These are phyloP conservation scores for Desoria tigrina DNA, from an alignment of 2,888 invertebrate genomes.

Conservation along the genomic window DNA sequence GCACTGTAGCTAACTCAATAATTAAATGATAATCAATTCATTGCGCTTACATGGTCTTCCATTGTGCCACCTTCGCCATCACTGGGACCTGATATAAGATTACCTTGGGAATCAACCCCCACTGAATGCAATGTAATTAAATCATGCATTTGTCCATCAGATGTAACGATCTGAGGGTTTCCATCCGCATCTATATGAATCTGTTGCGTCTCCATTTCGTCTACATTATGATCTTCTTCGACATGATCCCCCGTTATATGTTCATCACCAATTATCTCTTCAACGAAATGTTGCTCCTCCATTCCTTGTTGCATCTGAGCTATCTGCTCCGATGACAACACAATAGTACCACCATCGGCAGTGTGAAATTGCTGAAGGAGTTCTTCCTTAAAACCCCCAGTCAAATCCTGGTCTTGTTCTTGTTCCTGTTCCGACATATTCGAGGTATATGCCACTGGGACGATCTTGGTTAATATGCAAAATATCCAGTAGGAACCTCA, in stretches of 20 bases:
- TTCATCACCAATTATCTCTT: slow-evolving; percentile 41
- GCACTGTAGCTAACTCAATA: not conserved
- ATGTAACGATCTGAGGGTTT: slow-evolving; percentile 42
- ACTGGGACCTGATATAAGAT: slow-evolving; percentile 35
- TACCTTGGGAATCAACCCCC: slow-evolving; percentile 45
- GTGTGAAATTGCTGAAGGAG: slow-evolving; percentile 37
- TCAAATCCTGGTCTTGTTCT: slow-evolving; percentile 26
- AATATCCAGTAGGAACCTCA: too few relatives aligned
- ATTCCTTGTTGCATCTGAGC: slow-evolving; percentile 40
- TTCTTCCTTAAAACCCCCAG: slow-evolving; percentile 23
- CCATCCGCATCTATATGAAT: slow-evolving; percentile 47
- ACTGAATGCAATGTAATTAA: slow-evolving; percentile 50
- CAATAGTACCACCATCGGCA: slow-evolving; percentile 44
- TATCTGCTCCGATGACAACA: slow-evolving; percentile 42
- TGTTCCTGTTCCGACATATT: slow-evolving; percentile 38
- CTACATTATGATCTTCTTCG: slow-evolving; percentile 32
- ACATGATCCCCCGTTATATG: slow-evolving; percentile 26
- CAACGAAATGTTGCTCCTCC: slow-evolving; percentile 43
- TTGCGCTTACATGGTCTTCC: slow-evolving; percentile 34
- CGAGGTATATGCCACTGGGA: too few relatives aligned
- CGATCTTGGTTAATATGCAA: too few relatives aligned
- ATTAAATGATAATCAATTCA: not conserved
- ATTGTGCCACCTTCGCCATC: slow-evolving; percentile 37
- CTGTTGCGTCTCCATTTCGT: slow-evolving; percentile 38
- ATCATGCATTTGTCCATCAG: slow-evolving; percentile 46